Conservation (phyloP, 2,888 invertebrate genomes). For the Spodoptera littoralis region DNA sequence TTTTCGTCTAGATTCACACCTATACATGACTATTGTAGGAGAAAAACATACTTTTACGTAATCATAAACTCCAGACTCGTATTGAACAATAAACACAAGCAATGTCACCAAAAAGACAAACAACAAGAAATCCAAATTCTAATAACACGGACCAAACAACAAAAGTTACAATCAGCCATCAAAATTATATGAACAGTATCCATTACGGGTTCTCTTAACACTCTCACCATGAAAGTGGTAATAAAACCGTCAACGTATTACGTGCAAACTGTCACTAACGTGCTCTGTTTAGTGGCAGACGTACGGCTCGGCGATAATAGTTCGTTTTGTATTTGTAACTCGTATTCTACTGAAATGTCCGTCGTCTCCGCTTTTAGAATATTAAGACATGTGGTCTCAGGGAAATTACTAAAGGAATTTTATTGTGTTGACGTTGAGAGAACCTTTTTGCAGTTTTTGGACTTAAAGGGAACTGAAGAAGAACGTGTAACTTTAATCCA, state of each 20-base stretch:
- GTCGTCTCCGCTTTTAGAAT: conserved; percentile 53
- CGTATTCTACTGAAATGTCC: conserved; percentile 47
- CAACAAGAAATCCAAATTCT: neutral
- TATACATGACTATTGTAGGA: too few relatives aligned
- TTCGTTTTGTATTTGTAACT: conserved; percentile 57
- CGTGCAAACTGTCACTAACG: conserved; percentile 45
- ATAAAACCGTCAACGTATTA: conserved; percentile 47
- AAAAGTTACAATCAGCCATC: conserved; percentile 20
- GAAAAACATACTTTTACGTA: too few relatives aligned
- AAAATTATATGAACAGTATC: conserved; percentile 27
- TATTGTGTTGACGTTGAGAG: neutral
- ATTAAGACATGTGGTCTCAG: conserved; percentile 39
- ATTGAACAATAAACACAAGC: neutral
- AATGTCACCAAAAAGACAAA: neutral
- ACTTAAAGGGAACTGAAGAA: neutral
- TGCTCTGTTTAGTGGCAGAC: conserved; percentile 43
- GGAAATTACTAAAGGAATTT: conserved; percentile 43
- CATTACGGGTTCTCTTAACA: conserved; percentile 33
- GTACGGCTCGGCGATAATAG: conserved; percentile 57
- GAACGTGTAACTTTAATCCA: too few relatives aligned
- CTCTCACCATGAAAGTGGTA: conserved; percentile 19
- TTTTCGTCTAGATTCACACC: too few relatives aligned
- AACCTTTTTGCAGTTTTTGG: neutral
- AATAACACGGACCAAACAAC: conserved; percentile 7
- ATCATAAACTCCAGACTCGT: too few relatives aligned